Evolutionary conservation across 2,113 vertebrate genomes (phyloP).

Genomic region (Polyodon spathula): DNA sequence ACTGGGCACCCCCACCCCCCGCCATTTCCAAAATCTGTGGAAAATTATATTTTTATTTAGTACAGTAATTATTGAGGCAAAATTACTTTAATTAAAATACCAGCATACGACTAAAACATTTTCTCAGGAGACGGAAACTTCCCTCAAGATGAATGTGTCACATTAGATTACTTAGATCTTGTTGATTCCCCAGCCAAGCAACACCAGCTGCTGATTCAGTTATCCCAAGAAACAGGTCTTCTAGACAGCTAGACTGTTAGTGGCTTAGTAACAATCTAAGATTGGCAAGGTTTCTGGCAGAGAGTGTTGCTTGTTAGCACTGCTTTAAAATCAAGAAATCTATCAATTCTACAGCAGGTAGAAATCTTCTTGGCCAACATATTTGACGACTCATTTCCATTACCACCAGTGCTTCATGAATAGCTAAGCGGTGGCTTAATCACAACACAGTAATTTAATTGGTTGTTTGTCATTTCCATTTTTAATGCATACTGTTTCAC

Average conservation of each 20-base stretch:
- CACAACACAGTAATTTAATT: slow-evolving; percentile 50
- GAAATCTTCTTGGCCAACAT: slow-evolving; percentile 28
- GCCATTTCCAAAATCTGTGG: too few relatives aligned
- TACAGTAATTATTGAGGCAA: too few relatives aligned
- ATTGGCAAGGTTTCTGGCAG: neutral
- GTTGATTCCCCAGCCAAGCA: neutral
- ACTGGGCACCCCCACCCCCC: too few relatives aligned
- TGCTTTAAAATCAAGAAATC: slow-evolving; percentile 17
- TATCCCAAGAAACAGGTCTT: neutral
- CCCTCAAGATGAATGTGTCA: neutral
- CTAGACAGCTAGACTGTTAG: neutral
- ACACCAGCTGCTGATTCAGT: neutral
- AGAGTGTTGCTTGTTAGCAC: slow-evolving; percentile 11
- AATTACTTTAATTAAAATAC: too few relatives aligned
- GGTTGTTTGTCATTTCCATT: slow-evolving; percentile 36
- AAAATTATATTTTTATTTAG: too few relatives aligned
- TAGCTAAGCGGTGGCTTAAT: slow-evolving; percentile 38
- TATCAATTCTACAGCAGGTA: slow-evolving; percentile 13
- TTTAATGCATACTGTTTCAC: slow-evolving; percentile 39
- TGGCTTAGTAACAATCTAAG: neutral
- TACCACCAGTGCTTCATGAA: slow-evolving; percentile 41
- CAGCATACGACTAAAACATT: too few relatives aligned
- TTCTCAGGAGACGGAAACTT: too few relatives aligned
- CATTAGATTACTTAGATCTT: neutral
- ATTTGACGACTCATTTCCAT: slow-evolving; percentile 29